Evolutionary conservation across 2,888 invertebrate species (phyloP), one percentile per base, ranked within the genome.

Genomic region (Dryobotodes eremita): DNA sequence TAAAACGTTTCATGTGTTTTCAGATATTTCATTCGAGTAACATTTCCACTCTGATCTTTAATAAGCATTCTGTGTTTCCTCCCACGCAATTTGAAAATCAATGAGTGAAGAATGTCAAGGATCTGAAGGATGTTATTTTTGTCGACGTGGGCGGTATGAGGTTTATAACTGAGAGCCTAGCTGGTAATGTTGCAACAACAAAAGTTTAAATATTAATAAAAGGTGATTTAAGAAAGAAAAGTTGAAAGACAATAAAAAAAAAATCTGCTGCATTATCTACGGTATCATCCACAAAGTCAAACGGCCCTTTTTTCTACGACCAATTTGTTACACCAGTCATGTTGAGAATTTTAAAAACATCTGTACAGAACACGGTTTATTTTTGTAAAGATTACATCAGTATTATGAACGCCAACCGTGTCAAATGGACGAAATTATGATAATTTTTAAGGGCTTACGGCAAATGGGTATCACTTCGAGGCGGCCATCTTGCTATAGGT

Each of bases 361-460:
- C 26, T 75, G 36, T 13, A 61, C 48, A 66, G 26, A 75, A 61
- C 6, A 42, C 26, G 8, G 5, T 79, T 73, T 68, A 36, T 36
- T 81, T 75, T 66, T 79, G 65, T 75, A 17, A 55, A 65, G 59
- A 66, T 79, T 26, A 48, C 15, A 68, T 66, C 59, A 48, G 59
- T 75, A 66, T 36, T 59, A 50, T 23, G 26, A 61, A 46, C 71
- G 50, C 36, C 84, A 62, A 74, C 87, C 82, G 68, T 71, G 74
- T 66, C 68, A 65, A 80, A 85, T 74, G 65, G 46, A 77, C 71
- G 50, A 82, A 80, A 80, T 80, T 82, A 86, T 86, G 76, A 77
- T 79, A 82, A 87, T 84, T 87, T 82, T 79, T 76, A 78, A 85
- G 73, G 46, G 53, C 26, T 59, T 55, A 15, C 26, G 66, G 55